Base-by-base conservation (phyloP, 1,140 invertebrate genomes). In the Dreissena polymorpha region DNA sequence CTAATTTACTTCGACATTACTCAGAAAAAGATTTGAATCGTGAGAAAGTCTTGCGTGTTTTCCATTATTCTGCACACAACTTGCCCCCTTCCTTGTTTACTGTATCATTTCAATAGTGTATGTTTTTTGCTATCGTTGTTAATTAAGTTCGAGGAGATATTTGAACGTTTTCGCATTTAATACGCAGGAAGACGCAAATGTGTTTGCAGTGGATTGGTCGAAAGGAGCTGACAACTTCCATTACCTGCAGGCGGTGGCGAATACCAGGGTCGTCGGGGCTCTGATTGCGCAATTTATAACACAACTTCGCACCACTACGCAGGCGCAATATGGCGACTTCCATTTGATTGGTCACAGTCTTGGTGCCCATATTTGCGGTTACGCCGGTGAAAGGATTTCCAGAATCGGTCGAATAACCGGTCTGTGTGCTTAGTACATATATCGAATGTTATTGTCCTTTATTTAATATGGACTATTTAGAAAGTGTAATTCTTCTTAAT, bases 191-290 rank as follows among this genome's bases (percentile, higher is more conserved):
- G 96, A 97, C 88, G 95, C 95, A 84, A 97, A 97, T 91, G 96
- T 97, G 0, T 96, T 99, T 53, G 97, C 97, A 89, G 97, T 99
- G 8, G 97, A 99, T 90, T 99, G 98, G 97, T 96, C 96, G 86
- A 96, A 95, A 57, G 97, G 87, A 96, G 95, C 53, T 97, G 98
- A 0, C 97, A n/a, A n/a, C n/a, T 97, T 6, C 94, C 95, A 86
- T 16, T 99, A 99, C 90, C 96, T 98, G 0, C 94, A 97, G 86
- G 97, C 97, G 0, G 97, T 97, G 0, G 97, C 97, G 50, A 99
- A 99, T 89, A 98, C 97, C 0, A 94, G 97, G 69, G 93, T 99
- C 12, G 97, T 98, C 0, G 98, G 97, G 0, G 96, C 97, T 86
- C 97, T 98, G 92, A 93, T 98, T 55, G 96, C 97, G 10, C 95